Percentiles rank a stretch among this genome's conserved stretches.
Conservation (phyloP, 2,888 invertebrate species). For the Allacma fusca region DNA sequence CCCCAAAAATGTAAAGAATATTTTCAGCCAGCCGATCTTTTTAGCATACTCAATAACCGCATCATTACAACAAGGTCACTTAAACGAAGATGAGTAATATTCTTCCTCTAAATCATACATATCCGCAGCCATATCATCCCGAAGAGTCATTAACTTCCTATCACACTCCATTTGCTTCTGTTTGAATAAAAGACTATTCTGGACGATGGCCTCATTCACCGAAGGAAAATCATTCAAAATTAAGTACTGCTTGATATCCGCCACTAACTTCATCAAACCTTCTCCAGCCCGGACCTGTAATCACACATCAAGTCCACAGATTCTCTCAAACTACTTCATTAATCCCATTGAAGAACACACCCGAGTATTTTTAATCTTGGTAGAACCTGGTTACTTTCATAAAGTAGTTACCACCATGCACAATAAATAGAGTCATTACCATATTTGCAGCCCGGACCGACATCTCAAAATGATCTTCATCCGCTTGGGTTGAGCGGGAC, state of each 20-base stretch:
- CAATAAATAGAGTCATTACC: constrained; percentile 62
- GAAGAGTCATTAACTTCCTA: constrained; percentile 86
- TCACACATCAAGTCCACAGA: not conserved
- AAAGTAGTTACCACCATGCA: too few species aligned
- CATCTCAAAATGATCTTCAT: constrained; percentile 96
- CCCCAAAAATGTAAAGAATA: too few species aligned
- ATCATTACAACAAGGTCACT: too few species aligned
- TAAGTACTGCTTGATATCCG: constrained; percentile 96
- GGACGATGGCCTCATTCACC: constrained; percentile 95
- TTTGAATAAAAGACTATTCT: constrained; percentile 87
- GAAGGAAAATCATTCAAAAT: constrained; percentile 98
- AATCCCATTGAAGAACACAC: too few species aligned
- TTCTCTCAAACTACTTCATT: not conserved
- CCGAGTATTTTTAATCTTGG: too few species aligned
- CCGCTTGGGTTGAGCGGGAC: constrained; percentile 88
- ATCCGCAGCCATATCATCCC: constrained; percentile 96
- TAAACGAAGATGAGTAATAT: constrained; percentile 86
- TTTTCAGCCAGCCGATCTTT: too few species aligned
- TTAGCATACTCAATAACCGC: too few species aligned
- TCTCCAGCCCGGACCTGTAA: constrained; percentile 88
- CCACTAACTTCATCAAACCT: constrained; percentile 94
- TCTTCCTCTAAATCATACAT: constrained; percentile 91
- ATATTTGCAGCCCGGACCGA: constrained; percentile 96
- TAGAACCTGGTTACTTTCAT: too few species aligned
- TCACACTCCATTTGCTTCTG: constrained; percentile 92